Evolutionary conservation across 2,888 invertebrate species (phyloP).

Genomic region (Gerris lacustris): DNA sequence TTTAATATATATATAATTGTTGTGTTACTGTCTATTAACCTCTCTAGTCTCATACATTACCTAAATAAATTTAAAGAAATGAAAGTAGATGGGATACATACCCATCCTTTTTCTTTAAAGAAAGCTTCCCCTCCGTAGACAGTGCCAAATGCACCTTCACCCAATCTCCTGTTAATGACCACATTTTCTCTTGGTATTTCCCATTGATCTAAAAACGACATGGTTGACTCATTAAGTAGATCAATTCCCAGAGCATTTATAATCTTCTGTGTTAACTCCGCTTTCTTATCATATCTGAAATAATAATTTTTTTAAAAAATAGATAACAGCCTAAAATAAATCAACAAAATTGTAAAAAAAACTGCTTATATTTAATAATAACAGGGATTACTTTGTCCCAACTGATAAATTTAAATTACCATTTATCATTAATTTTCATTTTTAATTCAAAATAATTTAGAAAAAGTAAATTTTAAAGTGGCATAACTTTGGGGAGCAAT

Average conservation of each 20-base stretch:
- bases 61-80: no score
- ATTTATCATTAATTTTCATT: no score
- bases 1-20: no score
- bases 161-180: conserved; percentile 72
- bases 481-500: no score
- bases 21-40: no score
- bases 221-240: conserved; percentile 36
- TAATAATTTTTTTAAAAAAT: background rate
- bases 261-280: conserved; percentile 51
- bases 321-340: background rate
- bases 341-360: background rate
- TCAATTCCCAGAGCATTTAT: conserved; percentile 59
- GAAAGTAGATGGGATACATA: conserved; percentile 20
- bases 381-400: no score
- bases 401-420: no score
- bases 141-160: conserved; percentile 83
- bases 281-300: conserved; percentile 50
- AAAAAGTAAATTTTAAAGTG: no score
- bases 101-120: conserved; percentile 58
- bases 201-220: conserved; percentile 60
- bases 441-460: no score
- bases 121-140: conserved; percentile 84
- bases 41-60: no score
- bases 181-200: conserved; percentile 73
- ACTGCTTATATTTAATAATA: no score